These are phyloP conservation scores for Lycocerus yunnanus DNA, from an alignment of 2,888 invertebrate species.

Conservation along the genomic window DNA sequence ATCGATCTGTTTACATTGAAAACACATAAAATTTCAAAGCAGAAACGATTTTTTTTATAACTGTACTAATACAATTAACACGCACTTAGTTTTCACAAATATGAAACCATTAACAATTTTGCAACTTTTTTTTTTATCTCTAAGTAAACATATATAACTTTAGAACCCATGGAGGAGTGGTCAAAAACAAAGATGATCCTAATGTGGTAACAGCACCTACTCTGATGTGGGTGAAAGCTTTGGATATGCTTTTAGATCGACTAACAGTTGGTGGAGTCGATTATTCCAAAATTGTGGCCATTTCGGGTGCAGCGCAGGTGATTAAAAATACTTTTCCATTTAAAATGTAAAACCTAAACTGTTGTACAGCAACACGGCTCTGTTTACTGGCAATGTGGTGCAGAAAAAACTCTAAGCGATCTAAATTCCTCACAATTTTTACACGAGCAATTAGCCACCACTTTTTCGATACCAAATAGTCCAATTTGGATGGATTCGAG, in stretches of 20 bases:
- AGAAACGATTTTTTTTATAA: neutral
- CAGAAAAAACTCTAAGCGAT: slow-evolving; percentile 65
- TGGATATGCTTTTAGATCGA: slow-evolving; percentile 88
- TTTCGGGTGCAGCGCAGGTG: slow-evolving; percentile 94
- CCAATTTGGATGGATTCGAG: slow-evolving; percentile 98
- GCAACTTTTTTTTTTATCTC: neutral
- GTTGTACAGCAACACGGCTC: slow-evolving; percentile 94
- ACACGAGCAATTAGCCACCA: slow-evolving; percentile 78
- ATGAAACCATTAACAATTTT: neutral
- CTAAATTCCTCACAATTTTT: slow-evolving; percentile 77
- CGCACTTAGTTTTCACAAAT: neutral
- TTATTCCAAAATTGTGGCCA: slow-evolving; percentile 78
- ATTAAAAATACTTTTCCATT: neutral
- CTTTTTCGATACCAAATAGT: slow-evolving; percentile 78
- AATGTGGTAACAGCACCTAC: slow-evolving; percentile 77
- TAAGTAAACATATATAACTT: slow-evolving; percentile 6
- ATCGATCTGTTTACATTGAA: neutral
- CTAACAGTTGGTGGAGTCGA: slow-evolving; percentile 81
- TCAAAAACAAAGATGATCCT: slow-evolving; percentile 58
- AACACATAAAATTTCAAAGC: neutral
- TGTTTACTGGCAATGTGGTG: slow-evolving; percentile 89
- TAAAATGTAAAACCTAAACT: neutral
- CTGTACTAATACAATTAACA: neutral
- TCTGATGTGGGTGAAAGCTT: slow-evolving; percentile 93
- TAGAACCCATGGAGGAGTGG: slow-evolving; percentile 68